Evolutionary conservation across 2,888 invertebrate genomes (phyloP), one percentile per base, ranked within the genome.

Genomic region (Notodonta ziczac): DNA sequence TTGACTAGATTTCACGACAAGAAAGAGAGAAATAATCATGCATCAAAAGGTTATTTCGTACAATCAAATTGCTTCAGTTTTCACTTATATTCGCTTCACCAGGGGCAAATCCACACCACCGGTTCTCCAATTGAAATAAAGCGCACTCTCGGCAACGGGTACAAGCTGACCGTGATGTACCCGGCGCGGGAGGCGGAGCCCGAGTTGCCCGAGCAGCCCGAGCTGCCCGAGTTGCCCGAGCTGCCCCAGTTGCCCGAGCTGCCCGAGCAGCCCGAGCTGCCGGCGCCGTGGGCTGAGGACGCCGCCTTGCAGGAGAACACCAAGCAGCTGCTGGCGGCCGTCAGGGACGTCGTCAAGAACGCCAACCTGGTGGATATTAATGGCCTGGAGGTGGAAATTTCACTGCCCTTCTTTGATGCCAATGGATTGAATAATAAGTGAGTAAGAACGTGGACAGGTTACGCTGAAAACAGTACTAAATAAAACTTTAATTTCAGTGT

Each of bases 71-170:
- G 6, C 9, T 40, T 2, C 12, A 24, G 16, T 35, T 10, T 16
- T 16, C 9, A 13, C 10, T 61, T 52, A 35, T 0, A 35, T 35
- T 35, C 7, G 6, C 4, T 10, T 14, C 32, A 51, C 5, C 74
- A 94, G 89, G 95, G 95, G 48, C 94, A 94, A 85, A 89, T 95
- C 66, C 91, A 94, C 70, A 95, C 94, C 12, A 91, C 92, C 0
- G 95, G 95, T 0, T 94, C 95, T 0, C 95, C 95, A 0, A 85
- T 95, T 53, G 94, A 93, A 53, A 88, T 95, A 61, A 95, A 95
- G 63, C 91, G 93, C 3, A 87, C 90, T n/a, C 87, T 95, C 40
- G 95, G 95, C 13, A 91, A 85, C 57, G 95, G 95, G 0, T 95
- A 95, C 83, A 91, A 90, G 68, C 78, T 95, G 13, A 88, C 90